phyloP scores from a whole-genome alignment of 2,797 vertebrate species.

The Pterois miles region DNA sequence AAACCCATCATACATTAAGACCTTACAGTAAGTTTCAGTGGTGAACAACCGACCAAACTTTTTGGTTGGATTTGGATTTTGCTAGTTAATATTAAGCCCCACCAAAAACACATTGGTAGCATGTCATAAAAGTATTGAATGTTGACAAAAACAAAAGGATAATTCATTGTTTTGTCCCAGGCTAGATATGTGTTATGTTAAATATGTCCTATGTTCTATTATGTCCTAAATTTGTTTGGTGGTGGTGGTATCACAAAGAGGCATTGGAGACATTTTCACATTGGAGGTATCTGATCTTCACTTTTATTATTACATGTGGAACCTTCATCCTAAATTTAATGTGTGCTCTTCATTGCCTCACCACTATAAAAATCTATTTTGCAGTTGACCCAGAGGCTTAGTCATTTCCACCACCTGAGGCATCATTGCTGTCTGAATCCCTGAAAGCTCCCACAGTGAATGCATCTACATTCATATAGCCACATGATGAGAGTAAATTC shows the following conservation, averaged over 20 bases:
- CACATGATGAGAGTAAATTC: constrained; percentile 43
- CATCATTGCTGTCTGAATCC: constrained; percentile 23
- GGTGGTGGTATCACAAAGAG: background rate
- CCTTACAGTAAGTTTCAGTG: too few relatives aligned
- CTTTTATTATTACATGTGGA: background rate
- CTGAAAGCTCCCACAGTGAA: constrained; percentile 28
- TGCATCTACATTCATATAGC: constrained; percentile 42
- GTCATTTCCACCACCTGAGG: constrained; percentile 36
- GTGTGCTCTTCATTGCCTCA: background rate
- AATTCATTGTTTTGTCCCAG: background rate
- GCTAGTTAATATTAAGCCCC: background rate
- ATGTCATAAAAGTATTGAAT: background rate
- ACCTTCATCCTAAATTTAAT: background rate
- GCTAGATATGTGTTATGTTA: background rate
- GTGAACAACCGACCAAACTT: background rate
- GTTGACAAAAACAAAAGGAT: background rate
- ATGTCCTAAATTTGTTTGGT: background rate
- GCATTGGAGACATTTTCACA: background rate
- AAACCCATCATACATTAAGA: background rate
- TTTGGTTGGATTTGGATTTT: too few relatives aligned
- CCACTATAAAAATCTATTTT: constrained; percentile 19
- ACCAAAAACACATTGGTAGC: background rate
- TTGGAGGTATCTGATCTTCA: background rate
- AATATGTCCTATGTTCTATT: too few relatives aligned
- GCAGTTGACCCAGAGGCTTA: constrained; percentile 30